Evolutionary conservation across 2,888 invertebrate genomes (phyloP).

Genomic region (Ethmia dodecea): DNA sequence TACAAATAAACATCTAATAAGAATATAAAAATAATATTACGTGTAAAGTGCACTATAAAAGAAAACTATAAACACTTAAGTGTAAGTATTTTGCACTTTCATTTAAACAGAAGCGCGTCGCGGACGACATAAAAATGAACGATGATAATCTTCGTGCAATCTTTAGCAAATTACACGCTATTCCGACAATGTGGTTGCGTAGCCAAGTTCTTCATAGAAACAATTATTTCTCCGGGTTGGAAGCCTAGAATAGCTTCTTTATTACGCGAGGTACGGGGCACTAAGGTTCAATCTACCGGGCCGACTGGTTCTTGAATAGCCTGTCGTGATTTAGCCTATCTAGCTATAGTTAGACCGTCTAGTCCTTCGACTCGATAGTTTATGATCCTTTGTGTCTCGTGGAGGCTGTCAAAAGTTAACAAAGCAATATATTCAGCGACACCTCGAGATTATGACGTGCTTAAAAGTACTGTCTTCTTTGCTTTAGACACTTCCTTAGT

Average conservation of each 20-base stretch:
- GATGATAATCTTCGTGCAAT: conserved; percentile 5
- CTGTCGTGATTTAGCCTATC: conserved; percentile 36
- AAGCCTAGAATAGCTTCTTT: conserved; percentile 45
- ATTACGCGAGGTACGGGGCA: conserved; percentile 34
- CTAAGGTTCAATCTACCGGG: conserved; percentile 35
- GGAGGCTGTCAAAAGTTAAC: conserved; percentile 1
- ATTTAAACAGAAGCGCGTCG: background rate
- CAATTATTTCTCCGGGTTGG: conserved; percentile 28
- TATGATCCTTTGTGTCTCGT: conserved; percentile 8
- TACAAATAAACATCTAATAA: too few species aligned
- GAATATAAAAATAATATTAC: too few species aligned
- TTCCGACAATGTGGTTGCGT: conserved; percentile 7
- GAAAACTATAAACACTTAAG: too few species aligned
- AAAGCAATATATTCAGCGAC: too few species aligned
- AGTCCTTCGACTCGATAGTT: background rate
- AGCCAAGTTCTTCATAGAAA: conserved; percentile 25
- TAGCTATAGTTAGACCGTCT: conserved; percentile 1
- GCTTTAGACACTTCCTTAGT: too few species aligned
- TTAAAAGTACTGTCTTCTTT: too few species aligned
- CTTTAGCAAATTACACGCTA: conserved; percentile 9
- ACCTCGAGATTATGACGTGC: too few species aligned
- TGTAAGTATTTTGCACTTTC: too few species aligned
- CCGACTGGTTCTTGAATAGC: conserved; percentile 44
- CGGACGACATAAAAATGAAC: conserved; percentile 4
- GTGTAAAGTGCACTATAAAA: too few species aligned